Percentiles rank a stretch among this genome's conserved stretches.
Evolutionary conservation across 2,888 invertebrate genomes (phyloP).

Genomic region (Cetonia aurata): DNA sequence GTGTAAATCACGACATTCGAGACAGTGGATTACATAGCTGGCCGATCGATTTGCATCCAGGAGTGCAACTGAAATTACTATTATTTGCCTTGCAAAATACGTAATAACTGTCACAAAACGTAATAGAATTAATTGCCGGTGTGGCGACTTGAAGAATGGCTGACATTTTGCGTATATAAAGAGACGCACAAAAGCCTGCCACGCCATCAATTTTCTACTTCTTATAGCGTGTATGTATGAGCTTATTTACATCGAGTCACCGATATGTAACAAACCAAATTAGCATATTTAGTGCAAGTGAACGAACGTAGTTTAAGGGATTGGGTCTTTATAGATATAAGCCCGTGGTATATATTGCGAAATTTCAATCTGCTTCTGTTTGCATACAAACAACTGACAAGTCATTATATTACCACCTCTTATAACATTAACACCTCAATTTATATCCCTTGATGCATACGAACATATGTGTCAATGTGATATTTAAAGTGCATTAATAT

Average conservation of each 20-base stretch:
- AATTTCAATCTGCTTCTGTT: constrained; percentile 25
- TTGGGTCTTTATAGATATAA: background rate
- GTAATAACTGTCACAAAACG: constrained; percentile 29
- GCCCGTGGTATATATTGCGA: constrained; percentile 5
- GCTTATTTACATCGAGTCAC: background rate
- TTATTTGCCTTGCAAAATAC: constrained; percentile 27
- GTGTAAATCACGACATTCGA: constrained; percentile 20
- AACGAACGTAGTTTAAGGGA: background rate
- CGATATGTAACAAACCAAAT: constrained; percentile 3
- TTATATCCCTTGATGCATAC: background rate
- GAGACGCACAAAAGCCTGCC: constrained; percentile 1
- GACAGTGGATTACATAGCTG: constrained; percentile 19
- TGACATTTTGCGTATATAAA: constrained; percentile 18
- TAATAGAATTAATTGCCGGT: constrained; percentile 29
- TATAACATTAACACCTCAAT: constrained; percentile 9
- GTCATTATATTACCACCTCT: constrained; percentile 15
- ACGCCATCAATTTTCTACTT: background rate
- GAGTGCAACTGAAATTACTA: constrained; percentile 8
- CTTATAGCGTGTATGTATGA: background rate
- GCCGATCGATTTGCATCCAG: constrained; percentile 19
- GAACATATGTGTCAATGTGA: constrained; percentile 9
- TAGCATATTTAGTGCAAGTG: constrained; percentile 16
- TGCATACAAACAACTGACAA: constrained; percentile 15
- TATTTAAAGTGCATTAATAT: constrained; percentile 17
- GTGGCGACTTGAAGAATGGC: constrained; percentile 16